Conservation (phyloP, 2,113 vertebrate species). For the Poeciliopsis turrubarensis region DNA sequence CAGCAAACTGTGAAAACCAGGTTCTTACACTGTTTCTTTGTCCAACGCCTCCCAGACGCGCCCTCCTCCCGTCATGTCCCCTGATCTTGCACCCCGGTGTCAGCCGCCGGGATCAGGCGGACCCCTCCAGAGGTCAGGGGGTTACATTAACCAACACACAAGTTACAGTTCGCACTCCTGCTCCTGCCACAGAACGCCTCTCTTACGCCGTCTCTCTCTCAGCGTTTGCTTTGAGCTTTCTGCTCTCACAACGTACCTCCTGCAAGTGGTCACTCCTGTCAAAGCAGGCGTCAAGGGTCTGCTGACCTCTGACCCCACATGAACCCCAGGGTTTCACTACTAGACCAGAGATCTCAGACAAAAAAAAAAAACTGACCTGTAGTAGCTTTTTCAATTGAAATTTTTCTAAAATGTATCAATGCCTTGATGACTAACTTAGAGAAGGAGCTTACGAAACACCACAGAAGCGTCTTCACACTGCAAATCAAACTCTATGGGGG, state of each 20-base stretch:
- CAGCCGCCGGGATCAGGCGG: constrained; percentile 79
- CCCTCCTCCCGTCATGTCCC: constrained; percentile 62
- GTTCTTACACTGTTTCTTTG: constrained; percentile 76
- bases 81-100: constrained; percentile 73
- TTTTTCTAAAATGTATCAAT: not conserved
- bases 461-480: not conserved
- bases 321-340: constrained; percentile 7
- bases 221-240: not conserved
- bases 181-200: constrained; percentile 69
- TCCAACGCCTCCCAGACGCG: constrained; percentile 54
- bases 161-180: constrained; percentile 75
- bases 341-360: not conserved
- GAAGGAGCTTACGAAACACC: not conserved
- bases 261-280: constrained; percentile 52
- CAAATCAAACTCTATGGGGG: no score
- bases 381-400: not conserved
- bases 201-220: constrained; percentile 21
- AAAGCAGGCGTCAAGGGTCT: constrained; percentile 57
- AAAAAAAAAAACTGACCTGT: not conserved
- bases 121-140: constrained; percentile 74
- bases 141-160: constrained; percentile 84
- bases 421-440: not conserved
- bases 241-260: constrained; percentile 19
- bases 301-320: constrained; percentile 55
- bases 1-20: constrained; percentile 67